A percentile compares a stretch with the other conserved stretches of the same genome.
phyloP scores from a whole-genome alignment of 2,113 vertebrate species.

The Bagarius yarrelli region DNA sequence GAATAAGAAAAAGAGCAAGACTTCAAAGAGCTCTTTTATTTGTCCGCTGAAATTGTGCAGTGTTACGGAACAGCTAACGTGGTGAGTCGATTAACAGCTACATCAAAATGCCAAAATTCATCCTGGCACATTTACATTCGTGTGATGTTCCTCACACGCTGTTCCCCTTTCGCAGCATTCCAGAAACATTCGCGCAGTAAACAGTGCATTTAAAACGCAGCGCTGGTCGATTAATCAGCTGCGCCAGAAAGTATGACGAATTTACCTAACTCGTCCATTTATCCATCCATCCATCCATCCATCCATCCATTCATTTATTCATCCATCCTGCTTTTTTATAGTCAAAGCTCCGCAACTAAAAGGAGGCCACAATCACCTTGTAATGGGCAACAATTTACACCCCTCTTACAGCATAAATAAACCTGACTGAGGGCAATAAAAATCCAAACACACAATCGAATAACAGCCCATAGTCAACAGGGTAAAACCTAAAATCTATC shows the following conservation, averaged over 20 bases:
- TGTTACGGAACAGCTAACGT: constrained; percentile 14
- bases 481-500: too few species aligned
- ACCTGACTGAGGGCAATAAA: too few species aligned
- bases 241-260: neutral
- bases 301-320: too few species aligned
- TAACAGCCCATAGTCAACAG: too few species aligned
- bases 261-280: too few species aligned
- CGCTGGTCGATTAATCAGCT: neutral
- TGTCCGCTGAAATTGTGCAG: neutral
- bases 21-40: constrained; percentile 12
- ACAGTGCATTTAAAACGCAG: neutral
- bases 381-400: neutral
- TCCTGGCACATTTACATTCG: neutral
- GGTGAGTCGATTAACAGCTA: constrained; percentile 6
- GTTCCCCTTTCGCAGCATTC: neutral
- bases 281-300: too few species aligned
- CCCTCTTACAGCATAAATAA: neutral
- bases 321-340: neutral
- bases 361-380: neutral
- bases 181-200: neutral
- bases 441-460: too few species aligned
- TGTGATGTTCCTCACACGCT: neutral
- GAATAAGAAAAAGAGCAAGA: neutral
- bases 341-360: neutral
- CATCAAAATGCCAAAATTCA: constrained; percentile 24